These are phyloP conservation scores for Linnaemya vulpina DNA, from an alignment of 2,888 invertebrate species.

Conservation along the genomic window DNA sequence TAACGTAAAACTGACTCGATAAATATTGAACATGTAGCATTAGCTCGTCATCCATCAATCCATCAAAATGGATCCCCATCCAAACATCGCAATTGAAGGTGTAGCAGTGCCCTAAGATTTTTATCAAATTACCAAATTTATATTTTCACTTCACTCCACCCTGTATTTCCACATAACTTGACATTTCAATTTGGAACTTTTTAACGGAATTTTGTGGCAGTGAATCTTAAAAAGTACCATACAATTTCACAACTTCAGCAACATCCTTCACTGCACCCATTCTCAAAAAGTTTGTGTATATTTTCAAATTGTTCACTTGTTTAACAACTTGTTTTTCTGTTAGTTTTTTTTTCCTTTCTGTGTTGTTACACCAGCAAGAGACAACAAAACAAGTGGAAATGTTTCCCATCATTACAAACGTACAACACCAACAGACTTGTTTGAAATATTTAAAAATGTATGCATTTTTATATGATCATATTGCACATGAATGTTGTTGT, in stretches of 20 bases:
- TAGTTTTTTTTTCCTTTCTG: slow-evolving; percentile 1
- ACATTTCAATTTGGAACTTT: neutral
- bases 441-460: slow-evolving; percentile 23
- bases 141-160: too few species aligned
- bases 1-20: too few species aligned
- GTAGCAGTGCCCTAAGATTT: too few species aligned
- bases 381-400: slow-evolving; percentile 52
- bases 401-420: slow-evolving; percentile 43
- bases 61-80: too few species aligned
- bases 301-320: slow-evolving; percentile 51
- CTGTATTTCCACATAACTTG: neutral
- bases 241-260: neutral
- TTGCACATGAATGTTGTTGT: neutral
- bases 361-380: slow-evolving; percentile 7
- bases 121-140: too few species aligned
- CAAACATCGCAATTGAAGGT: too few species aligned
- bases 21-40: too few species aligned
- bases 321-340: slow-evolving; percentile 53
- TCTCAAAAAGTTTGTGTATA: neutral
- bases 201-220: neutral
- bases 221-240: neutral
- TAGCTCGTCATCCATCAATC: too few species aligned
- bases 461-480: slow-evolving; percentile 15
- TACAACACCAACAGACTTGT: neutral
- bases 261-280: neutral